These are phyloP conservation scores for Lithophane leautieri DNA, from an alignment of 2,888 invertebrate genomes.

Conservation along the genomic window DNA sequence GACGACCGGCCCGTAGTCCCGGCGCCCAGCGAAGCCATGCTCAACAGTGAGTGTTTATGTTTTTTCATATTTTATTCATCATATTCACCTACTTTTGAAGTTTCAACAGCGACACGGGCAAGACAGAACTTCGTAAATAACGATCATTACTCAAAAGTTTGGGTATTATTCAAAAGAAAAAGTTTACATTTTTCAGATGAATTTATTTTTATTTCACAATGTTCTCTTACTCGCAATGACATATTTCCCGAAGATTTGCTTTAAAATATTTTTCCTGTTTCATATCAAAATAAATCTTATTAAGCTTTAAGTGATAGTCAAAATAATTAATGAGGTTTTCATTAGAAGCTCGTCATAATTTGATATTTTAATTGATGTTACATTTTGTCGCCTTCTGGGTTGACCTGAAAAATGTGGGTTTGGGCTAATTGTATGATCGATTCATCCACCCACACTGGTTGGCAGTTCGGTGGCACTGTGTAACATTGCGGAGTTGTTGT, in stretches of 20 bases:
- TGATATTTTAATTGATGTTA: slow-evolving; percentile 67
- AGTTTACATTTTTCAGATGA: slow-evolving; percentile 46
- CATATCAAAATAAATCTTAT: slow-evolving; percentile 5
- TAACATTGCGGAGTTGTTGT: slow-evolving; percentile 59
- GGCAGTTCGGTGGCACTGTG: slow-evolving; percentile 45
- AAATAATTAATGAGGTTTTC: slow-evolving; percentile 22
- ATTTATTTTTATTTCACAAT: slow-evolving; percentile 25
- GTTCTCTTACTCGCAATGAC: slow-evolving; percentile 36
- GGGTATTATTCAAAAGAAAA: slow-evolving; percentile 44
- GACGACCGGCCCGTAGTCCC: slow-evolving; percentile 87
- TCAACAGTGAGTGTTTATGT: slow-evolving; percentile 83
- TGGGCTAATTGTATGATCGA: slow-evolving; percentile 63
- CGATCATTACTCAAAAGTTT: slow-evolving; percentile 47
- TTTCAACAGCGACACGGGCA: slow-evolving; percentile 10
- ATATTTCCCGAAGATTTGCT: slow-evolving; percentile 32
- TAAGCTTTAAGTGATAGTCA: slow-evolving; percentile 17
- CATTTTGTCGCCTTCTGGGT: slow-evolving; percentile 48
- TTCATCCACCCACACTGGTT: slow-evolving; percentile 47
- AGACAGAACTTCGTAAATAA: slow-evolving; percentile 44
- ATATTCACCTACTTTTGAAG: slow-evolving; percentile 43
- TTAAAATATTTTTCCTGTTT: slow-evolving; percentile 18
- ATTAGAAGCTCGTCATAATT: slow-evolving; percentile 47
- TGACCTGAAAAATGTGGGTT: slow-evolving; percentile 52
- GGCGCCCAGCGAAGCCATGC: slow-evolving; percentile 89
- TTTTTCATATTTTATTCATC: slow-evolving; percentile 27